Evolutionary conservation across 2,888 invertebrate species (phyloP).

Genomic region (Lithodes maja): DNA sequence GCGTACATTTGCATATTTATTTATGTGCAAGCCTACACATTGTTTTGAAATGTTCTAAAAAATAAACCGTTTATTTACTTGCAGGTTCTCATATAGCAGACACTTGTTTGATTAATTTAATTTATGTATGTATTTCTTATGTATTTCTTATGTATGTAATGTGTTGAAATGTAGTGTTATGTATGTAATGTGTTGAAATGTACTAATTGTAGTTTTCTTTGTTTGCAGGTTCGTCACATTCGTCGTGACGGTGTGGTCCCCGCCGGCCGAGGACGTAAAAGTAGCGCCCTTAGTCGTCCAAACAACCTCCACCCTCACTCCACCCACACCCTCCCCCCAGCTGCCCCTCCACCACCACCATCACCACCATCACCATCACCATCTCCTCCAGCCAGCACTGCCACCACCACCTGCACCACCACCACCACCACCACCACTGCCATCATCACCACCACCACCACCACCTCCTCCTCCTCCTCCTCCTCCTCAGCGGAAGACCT

Average conservation of each 20-base stretch:
- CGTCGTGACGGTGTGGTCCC: constrained; percentile 33
- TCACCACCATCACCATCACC: neutral
- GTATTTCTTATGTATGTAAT: too few species aligned
- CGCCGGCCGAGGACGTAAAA: neutral
- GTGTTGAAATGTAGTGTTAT: too few species aligned
- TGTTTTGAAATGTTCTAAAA: too few species aligned
- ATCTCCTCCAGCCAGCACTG: neutral
- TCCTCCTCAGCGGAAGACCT: neutral
- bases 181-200: too few species aligned
- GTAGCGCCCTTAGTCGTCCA: constrained; percentile 31
- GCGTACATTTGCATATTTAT: too few species aligned
- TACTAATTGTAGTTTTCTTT: neutral
- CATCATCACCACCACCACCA: neutral
- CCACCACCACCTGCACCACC: constrained; percentile 10
- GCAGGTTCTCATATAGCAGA: too few species aligned
- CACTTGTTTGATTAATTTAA: too few species aligned
- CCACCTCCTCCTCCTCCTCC: neutral
- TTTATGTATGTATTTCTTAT: too few species aligned
- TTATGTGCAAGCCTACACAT: too few species aligned
- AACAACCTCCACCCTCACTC: constrained; percentile 40
- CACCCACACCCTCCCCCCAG: constrained; percentile 42
- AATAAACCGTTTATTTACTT: too few species aligned
- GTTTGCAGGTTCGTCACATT: constrained; percentile 47
- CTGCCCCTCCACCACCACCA: neutral
- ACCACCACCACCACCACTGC: constrained; percentile 12